Evolutionary conservation across 2,113 vertebrate genomes (phyloP).

Genomic region (Lanius ludovicianus): DNA sequence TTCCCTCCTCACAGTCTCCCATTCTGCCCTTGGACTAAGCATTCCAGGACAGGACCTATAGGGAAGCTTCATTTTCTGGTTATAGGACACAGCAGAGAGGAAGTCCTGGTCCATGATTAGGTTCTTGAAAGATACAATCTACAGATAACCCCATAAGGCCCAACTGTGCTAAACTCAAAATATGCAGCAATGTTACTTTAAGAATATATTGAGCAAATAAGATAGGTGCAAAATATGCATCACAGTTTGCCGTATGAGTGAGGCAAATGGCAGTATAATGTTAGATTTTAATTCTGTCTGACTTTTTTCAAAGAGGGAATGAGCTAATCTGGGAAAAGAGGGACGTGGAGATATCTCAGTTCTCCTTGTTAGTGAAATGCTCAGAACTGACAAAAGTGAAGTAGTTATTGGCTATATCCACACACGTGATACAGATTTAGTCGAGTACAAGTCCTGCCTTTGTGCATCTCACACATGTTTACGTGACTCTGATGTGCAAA

Average conservation of each 20-base stretch:
- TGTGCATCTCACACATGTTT: not conserved
- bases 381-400: not conserved
- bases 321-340: not conserved
- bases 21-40: not conserved
- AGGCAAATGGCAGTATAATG: not conserved
- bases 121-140: not conserved
- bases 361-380: not conserved
- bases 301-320: not conserved
- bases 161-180: not conserved
- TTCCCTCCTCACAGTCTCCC: not conserved
- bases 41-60: not conserved
- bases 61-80: not conserved
- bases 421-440: fast-evolving
- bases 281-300: not conserved
- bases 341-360: not conserved
- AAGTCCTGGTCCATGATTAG: not conserved
- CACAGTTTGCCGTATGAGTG: not conserved
- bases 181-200: not conserved
- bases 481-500: not conserved
- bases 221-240: not conserved
- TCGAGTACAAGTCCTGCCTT: not conserved
- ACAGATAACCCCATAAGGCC: not conserved
- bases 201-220: not conserved
- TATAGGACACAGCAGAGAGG: not conserved
- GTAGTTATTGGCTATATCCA: not conserved